Conservation (phyloP, 1,140 invertebrate species). For the Gryllus bimaculatus region DNA sequence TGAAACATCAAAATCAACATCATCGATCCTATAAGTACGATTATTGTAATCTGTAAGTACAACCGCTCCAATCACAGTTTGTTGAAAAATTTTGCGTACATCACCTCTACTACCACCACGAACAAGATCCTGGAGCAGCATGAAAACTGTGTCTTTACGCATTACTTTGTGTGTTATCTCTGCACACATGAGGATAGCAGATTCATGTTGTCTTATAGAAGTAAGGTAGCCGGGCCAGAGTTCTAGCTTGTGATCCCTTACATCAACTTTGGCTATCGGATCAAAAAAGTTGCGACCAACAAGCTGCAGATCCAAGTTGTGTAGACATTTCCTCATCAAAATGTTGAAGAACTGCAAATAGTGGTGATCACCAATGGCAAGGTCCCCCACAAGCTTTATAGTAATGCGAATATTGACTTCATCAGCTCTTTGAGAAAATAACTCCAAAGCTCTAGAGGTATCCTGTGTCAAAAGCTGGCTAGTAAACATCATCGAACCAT, state of each 20-base stretch:
- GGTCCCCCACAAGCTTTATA: slow-evolving; percentile 40
- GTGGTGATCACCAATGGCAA: slow-evolving; percentile 42
- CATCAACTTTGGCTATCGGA: slow-evolving; percentile 40
- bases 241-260: slow-evolving; percentile 43
- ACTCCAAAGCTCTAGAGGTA: slow-evolving; percentile 34
- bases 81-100: background rate
- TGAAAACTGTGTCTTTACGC: slow-evolving; percentile 43
- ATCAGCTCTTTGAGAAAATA: slow-evolving; percentile 36
- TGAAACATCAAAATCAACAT: slow-evolving; percentile 62
- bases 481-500: slow-evolving; percentile 41
- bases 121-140: slow-evolving; percentile 41
- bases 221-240: slow-evolving; percentile 71
- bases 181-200: slow-evolving; percentile 54
- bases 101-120: background rate
- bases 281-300: slow-evolving; percentile 75
- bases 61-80: background rate
- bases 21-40: slow-evolving; percentile 66
- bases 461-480: slow-evolving; percentile 9
- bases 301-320: slow-evolving; percentile 49
- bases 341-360: slow-evolving; percentile 67
- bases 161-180: slow-evolving; percentile 71
- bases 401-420: slow-evolving; percentile 37
- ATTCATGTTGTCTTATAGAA: slow-evolving; percentile 68
- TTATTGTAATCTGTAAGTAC: slow-evolving; percentile 50
- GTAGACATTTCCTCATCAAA: slow-evolving; percentile 59